Conservation (phyloP, 2,888 invertebrate genomes). For the Branchinecta sandiegonensis region DNA sequence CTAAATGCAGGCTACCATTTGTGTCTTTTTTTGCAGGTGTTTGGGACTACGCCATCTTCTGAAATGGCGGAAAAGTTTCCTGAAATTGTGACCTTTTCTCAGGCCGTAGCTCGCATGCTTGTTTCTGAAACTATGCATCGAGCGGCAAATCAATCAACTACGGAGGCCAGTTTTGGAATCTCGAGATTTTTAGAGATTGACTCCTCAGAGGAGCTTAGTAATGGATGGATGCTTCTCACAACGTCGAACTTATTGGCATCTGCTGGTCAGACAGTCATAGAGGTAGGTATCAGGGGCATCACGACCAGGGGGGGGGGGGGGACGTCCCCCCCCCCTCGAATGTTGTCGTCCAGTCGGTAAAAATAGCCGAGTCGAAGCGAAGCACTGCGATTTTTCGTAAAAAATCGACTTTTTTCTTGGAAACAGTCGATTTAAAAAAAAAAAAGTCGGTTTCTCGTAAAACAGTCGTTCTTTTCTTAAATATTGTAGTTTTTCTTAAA, state of each 20-base stretch:
- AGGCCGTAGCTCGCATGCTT: conserved; percentile 86
- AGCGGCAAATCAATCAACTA: conserved; percentile 90
- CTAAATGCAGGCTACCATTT: conserved; percentile 26
- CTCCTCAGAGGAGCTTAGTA: conserved; percentile 81
- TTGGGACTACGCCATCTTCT: conserved; percentile 78
- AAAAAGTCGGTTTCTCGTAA: no score
- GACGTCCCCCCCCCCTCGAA: no score
- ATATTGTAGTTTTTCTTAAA: no score
- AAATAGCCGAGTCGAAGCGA: no score
- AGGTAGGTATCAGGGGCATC: conserved; percentile 46
- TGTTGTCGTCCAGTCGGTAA: no score
- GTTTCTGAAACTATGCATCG: conserved; percentile 88
- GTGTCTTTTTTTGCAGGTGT: conserved; percentile 49
- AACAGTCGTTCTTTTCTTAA: no score
- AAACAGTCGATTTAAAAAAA: no score
- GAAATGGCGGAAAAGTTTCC: conserved; percentile 96
- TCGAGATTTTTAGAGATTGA: conserved; percentile 93
- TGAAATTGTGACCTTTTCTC: conserved; percentile 85
- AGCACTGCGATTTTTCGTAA: no score
- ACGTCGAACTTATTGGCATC: conserved; percentile 81
- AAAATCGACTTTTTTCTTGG: no score
- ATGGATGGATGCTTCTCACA: conserved; percentile 89
- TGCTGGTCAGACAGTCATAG: conserved; percentile 74
- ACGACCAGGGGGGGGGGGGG: no score
- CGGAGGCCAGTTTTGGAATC: conserved; percentile 90